Percentiles rank a stretch among this genome's conserved stretches.
Evolutionary conservation across 2,113 vertebrate species (phyloP).

Genomic region (Eptesicus fuscus): DNA sequence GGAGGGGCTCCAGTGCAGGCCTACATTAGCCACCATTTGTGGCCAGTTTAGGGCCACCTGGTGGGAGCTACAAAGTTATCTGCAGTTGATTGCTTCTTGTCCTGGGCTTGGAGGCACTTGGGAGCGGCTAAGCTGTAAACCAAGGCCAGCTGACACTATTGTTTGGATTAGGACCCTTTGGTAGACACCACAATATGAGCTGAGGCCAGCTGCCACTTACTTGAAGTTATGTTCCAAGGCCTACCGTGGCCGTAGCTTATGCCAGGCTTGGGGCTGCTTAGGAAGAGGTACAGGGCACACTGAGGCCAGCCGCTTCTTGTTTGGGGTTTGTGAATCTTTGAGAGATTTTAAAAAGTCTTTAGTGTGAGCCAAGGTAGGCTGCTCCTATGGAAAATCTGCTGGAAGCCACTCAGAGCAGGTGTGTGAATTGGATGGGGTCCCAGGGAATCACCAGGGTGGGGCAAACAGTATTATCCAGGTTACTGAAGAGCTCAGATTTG

Average conservation of each 20-base stretch:
- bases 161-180: background rate
- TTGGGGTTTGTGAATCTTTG: background rate
- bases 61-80: background rate
- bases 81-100: background rate
- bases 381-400: background rate
- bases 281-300: background rate
- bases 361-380: background rate
- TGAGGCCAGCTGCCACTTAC: background rate
- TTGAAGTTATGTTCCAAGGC: background rate
- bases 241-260: background rate
- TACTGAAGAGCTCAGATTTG: background rate
- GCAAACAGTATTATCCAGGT: background rate
- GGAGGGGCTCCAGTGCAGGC: background rate
- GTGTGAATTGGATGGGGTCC: background rate
- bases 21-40: background rate
- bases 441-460: background rate
- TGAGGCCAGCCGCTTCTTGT: background rate
- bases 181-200: background rate
- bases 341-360: background rate
- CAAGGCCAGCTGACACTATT: background rate
- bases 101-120: background rate
- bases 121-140: background rate
- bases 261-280: background rate
- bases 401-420: background rate
- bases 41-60: background rate